These are phyloP conservation scores for Epizoanthus ramosus DNA, from an alignment of 92 coral and sea anemone genomes.

Conservation along the genomic window DNA sequence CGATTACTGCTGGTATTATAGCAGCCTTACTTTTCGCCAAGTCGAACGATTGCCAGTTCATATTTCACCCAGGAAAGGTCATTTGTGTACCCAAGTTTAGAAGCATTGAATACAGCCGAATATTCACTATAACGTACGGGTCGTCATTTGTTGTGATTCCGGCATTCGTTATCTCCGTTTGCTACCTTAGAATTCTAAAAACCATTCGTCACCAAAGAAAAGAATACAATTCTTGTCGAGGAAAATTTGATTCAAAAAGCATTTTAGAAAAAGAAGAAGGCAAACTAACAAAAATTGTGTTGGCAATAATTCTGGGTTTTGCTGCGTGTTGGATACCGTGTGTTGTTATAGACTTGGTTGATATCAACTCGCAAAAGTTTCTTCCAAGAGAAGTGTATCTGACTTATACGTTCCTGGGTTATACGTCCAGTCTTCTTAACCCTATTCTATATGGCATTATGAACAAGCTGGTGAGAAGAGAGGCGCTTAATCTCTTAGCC, in stretches of 20 bases:
- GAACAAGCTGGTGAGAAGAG: slow-evolving; percentile 79
- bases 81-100: slow-evolving; percentile 72
- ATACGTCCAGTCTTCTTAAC: slow-evolving; percentile 70
- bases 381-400: slow-evolving; percentile 75
- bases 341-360: slow-evolving; percentile 69
- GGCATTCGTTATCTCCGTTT: slow-evolving; percentile 57
- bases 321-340: slow-evolving; percentile 84
- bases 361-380: slow-evolving; percentile 52
- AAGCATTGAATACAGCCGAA: slow-evolving; percentile 41
- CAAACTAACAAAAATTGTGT: slow-evolving; percentile 72
- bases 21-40: slow-evolving; percentile 58
- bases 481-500: slow-evolving; percentile 47
- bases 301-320: slow-evolving; percentile 78
- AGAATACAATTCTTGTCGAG: slow-evolving; percentile 69
- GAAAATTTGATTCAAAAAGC: slow-evolving; percentile 69
- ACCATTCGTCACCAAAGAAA: slow-evolving; percentile 66
- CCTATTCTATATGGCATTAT: slow-evolving; percentile 82
- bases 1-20: slow-evolving; percentile 62
- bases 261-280: slow-evolving; percentile 74
- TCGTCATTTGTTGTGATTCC: slow-evolving; percentile 72
- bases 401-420: slow-evolving; percentile 74
- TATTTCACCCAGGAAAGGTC: slow-evolving; percentile 84
- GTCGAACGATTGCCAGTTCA: slow-evolving; percentile 43
- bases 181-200: slow-evolving; percentile 67
- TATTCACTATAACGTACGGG: slow-evolving; percentile 62